These are phyloP conservation scores for Lethenteron camtschaticum DNA, from an alignment of 2,113 vertebrate genomes.

Conservation along the genomic window DNA sequence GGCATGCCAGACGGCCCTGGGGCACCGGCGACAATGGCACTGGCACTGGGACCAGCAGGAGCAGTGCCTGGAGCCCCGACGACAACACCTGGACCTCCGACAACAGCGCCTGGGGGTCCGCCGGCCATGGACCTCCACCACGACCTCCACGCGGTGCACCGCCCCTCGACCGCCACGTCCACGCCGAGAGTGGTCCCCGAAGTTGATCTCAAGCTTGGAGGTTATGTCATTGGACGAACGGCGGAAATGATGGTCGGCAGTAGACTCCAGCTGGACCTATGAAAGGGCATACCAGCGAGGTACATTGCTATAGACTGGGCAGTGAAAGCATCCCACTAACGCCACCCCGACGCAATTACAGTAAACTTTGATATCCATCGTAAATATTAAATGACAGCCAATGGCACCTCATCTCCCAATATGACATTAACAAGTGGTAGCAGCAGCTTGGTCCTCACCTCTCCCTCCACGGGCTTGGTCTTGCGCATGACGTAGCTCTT, in stretches of 20 bases:
- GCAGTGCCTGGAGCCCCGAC: conserved; percentile 25
- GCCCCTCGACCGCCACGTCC: conserved; percentile 73
- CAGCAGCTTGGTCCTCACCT: conserved; percentile 8
- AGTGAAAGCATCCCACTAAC: not conserved
- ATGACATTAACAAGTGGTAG: conserved; percentile 26
- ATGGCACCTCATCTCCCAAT: conserved; percentile 9
- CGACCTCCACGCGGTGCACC: conserved; percentile 47
- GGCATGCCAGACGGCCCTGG: not conserved
- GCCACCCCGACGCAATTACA: not conserved
- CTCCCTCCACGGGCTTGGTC: conserved; percentile 81
- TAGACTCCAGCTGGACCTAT: conserved; percentile 38
- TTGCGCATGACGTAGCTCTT: conserved; percentile 94
- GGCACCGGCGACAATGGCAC: conserved; percentile 29
- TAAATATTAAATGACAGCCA: not conserved
- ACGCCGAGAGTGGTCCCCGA: conserved; percentile 82
- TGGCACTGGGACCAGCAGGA: conserved; percentile 71
- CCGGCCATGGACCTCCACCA: conserved; percentile 7
- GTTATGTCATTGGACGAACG: conserved; percentile 98
- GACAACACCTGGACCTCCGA: conserved; percentile 3
- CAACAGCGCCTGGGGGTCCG: not conserved
- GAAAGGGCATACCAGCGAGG: conserved; percentile 7
- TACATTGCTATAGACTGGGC: not conserved
- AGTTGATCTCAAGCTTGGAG: conserved; percentile 96
- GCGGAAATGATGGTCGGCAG: conserved; percentile 85
- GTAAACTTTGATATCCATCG: not conserved